A percentile compares a stretch with the other conserved stretches of the same genome.
Evolutionary conservation across 23 tunicate genomes (phyloP).

Genomic region (Botrylloides violaceus): DNA sequence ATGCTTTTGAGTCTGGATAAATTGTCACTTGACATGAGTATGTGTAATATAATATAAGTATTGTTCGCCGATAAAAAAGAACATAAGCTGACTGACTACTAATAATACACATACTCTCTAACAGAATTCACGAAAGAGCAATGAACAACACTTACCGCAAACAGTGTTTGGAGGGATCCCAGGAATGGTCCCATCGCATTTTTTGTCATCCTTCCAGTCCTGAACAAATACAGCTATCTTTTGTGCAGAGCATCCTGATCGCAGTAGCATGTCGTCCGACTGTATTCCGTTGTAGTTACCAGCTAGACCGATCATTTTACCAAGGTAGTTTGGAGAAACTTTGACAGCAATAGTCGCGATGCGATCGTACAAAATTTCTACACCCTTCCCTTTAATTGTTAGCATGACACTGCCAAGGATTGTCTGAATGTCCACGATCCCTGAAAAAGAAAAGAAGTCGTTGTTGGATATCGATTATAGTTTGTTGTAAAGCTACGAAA

Average conservation of each 20-base stretch:
- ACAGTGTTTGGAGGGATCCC: not conserved
- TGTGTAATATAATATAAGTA: too few species aligned
- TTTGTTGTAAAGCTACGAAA: too few species aligned
- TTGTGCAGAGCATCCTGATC: constrained; percentile 10
- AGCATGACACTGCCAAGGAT: constrained; percentile 20
- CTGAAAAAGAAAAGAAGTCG: too few species aligned
- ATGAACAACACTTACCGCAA: not conserved
- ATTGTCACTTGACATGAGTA: too few species aligned
- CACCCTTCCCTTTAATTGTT: constrained; percentile 11
- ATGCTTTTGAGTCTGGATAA: too few species aligned
- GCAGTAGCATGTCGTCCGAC: constrained; percentile 22
- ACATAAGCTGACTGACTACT: too few species aligned
- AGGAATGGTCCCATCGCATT: not conserved
- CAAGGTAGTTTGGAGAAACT: constrained; percentile 16
- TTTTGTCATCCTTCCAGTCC: constrained; percentile 7
- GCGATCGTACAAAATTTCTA: constrained; percentile 24
- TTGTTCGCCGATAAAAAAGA: too few species aligned
- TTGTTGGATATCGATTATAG: too few species aligned
- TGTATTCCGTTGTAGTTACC: constrained; percentile 44
- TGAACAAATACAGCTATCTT: not conserved
- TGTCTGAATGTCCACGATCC: constrained; percentile 27
- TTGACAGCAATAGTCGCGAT: constrained; percentile 17
- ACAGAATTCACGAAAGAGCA: too few species aligned
- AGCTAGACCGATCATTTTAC: constrained; percentile 30
- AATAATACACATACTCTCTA: too few species aligned